Evolutionary conservation across 2,888 invertebrate genomes (phyloP), one percentile per base, ranked within the genome.

Genomic region (Homarus gammarus): DNA sequence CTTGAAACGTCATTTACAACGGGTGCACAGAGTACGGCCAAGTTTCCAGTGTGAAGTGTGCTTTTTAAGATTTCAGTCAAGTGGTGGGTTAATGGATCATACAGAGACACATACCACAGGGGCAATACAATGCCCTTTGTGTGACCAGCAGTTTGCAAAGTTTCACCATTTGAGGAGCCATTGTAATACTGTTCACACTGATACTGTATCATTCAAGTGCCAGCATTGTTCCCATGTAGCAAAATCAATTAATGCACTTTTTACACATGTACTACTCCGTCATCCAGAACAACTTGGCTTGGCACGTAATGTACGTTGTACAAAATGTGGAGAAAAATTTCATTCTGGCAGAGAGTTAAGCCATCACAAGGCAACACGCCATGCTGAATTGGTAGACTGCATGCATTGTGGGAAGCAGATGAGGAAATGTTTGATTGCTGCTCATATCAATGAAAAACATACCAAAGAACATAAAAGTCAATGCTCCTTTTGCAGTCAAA

Each of bases 321-420:
- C 84, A 38, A 79, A 81, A 56, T 89, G 89, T 84, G 84, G 89
- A 68, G 89, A 89, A 81, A 85, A 89, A 40, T 89, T 89, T 61
- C 79, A 89, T 68, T 89, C 89, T 18, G 84, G 89, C 15, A 64
- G 89, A 61, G 89, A 89, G 18, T 44, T 89, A 31, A 85, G 75
- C 38, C 84, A 85, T 49, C 89, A 89, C 56, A 89, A 73, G 64
- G 72, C 73, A 31, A 36, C 70, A 18, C 84, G 84, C 44, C 89
- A 89, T 64, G 72, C 84, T 22, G 81, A 85, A 49, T 27, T 84
- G 51, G 89, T 89, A 33, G 49, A 44, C 10, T 89, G 89, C 79
- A 36, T 49, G 10, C 72, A 89, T 12, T 89, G 89, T 81, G 84
- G 81, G 15, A 89, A 89, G 40, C 56, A 84, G 22, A 70, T 84